Conservation (phyloP, 2,113 vertebrate genomes). For the Centropus unirufus region DNA sequence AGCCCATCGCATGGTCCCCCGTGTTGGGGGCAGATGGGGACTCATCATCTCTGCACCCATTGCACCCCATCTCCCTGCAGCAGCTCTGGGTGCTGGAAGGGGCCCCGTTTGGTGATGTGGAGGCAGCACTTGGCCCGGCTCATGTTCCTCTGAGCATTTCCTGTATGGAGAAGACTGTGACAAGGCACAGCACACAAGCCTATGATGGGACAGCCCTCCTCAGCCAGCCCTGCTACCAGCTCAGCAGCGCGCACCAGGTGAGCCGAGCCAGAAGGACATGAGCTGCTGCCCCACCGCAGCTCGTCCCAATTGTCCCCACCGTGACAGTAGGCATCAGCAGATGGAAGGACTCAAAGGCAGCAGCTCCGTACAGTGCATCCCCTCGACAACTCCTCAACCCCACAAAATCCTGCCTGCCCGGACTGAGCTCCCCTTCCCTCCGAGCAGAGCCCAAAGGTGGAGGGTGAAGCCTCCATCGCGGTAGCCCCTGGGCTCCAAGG, state of each 20-base stretch:
- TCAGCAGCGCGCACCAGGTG: neutral
- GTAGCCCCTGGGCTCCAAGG: neutral
- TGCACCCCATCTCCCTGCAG: neutral
- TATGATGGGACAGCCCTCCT: neutral
- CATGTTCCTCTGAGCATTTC: neutral
- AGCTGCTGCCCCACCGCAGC: neutral
- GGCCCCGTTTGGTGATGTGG: accelerated
- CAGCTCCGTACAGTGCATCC: neutral
- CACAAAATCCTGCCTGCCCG: accelerated
- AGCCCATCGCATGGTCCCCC: accelerated
- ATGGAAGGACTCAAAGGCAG: slow-evolving; percentile 35
- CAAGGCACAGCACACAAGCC: slow-evolving; percentile 35
- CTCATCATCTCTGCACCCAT: accelerated
- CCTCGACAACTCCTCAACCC: neutral
- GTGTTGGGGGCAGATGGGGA: neutral
- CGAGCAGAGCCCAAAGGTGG: neutral
- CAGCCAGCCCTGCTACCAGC: neutral
- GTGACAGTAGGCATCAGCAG: slow-evolving; percentile 1
- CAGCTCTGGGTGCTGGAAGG: neutral
- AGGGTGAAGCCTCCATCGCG: neutral
- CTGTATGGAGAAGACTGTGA: neutral
- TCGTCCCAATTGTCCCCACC: neutral
- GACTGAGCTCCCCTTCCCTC: accelerated
- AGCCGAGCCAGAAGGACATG: neutral
- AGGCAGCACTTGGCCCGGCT: neutral